Base-by-base conservation (phyloP, 2,888 invertebrate species). In the Cryptocheilus praepositus region DNA sequence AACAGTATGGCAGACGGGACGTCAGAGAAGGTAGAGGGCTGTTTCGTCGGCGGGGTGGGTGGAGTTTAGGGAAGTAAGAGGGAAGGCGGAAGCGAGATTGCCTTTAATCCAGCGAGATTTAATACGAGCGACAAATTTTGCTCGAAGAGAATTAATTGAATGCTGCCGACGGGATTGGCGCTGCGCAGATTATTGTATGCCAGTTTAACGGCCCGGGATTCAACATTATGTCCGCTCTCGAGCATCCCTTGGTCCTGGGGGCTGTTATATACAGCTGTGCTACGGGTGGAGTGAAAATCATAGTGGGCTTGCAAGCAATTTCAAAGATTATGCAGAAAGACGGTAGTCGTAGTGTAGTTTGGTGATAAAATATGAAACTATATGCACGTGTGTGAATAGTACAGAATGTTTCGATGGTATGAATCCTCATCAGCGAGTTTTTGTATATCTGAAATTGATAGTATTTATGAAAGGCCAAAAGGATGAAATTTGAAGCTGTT, bases 51-150 rank as follows among this genome's bases (percentile, higher is more conserved):
- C 59, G 55, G 53, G 46, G 67, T 56, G 46, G 61, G 58, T 62
- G 69, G 65, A 36, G 7, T 36, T 36, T 36, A 7, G 36, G 36
- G 4, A 36, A 36, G 36, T 36, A 61, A 63, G 56, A 55, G 64
- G 53, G 61, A 65, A 19, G 52, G 49, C 28, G 28, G 45, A 21
- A 54, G 46, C 81, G 82, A 85, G 84, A 86, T 86, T 87, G 87
- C 83, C 83, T 86, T 86, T 87, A 87, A 87, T 87, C 87, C 86
- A 75, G 77, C 80, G 81, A 88, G 87, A 87, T 88, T 88, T 87
- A 87, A 88, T 87, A 86, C 87, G 81, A 85, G 85, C 87, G 87
- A 87, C 87, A 87, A 87, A 87, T 86, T 88, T 88, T 88, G 72
- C 67, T 83, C 81, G 82, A 85, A 81, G 36, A 36, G 84, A 87